phyloP scores from a whole-genome alignment of 2,797 vertebrate species.

The Microctenopoma stevenorrisi region DNA sequence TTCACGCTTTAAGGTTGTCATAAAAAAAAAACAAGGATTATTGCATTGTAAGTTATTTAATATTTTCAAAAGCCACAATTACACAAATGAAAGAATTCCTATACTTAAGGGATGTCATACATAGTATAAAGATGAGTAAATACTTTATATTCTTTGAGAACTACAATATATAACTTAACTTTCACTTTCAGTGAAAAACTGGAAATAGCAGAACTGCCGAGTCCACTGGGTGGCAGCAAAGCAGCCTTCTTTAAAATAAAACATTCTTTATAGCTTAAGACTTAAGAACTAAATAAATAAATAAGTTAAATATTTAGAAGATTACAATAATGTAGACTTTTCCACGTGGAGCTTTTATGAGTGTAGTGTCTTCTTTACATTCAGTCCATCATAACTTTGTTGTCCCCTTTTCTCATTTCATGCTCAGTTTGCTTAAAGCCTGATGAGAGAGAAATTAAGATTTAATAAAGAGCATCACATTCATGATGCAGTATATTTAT shows the following conservation, averaged over 20 bases:
- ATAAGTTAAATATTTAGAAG: slow-evolving; percentile 77
- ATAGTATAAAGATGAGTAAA: slow-evolving; percentile 58
- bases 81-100: slow-evolving; percentile 27
- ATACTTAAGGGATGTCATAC: slow-evolving; percentile 59
- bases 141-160: slow-evolving; percentile 68
- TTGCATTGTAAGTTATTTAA: slow-evolving; percentile 26
- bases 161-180: slow-evolving; percentile 51
- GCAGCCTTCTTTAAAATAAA: slow-evolving; percentile 53
- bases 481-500: too few relatives aligned
- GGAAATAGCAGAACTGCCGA: slow-evolving; percentile 4
- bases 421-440: slow-evolving; percentile 41
- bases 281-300: slow-evolving; percentile 64
- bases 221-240: slow-evolving; percentile 70
- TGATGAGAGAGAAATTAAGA: slow-evolving; percentile 26
- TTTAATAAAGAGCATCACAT: not conserved
- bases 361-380: slow-evolving; percentile 79
- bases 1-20: not conserved
- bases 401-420: slow-evolving; percentile 7
- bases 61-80: slow-evolving; percentile 34
- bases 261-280: slow-evolving; percentile 42
- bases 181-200: slow-evolving; percentile 49
- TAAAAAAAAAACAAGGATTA: slow-evolving; percentile 14
- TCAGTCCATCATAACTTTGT: slow-evolving; percentile 16
- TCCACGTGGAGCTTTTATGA: slow-evolving; percentile 27
- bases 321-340: slow-evolving; percentile 23